Percentiles rank a stretch among this genome's conserved stretches.
phyloP scores from a whole-genome alignment of 2,113 vertebrate genomes.

The Oostethus manadensis region DNA sequence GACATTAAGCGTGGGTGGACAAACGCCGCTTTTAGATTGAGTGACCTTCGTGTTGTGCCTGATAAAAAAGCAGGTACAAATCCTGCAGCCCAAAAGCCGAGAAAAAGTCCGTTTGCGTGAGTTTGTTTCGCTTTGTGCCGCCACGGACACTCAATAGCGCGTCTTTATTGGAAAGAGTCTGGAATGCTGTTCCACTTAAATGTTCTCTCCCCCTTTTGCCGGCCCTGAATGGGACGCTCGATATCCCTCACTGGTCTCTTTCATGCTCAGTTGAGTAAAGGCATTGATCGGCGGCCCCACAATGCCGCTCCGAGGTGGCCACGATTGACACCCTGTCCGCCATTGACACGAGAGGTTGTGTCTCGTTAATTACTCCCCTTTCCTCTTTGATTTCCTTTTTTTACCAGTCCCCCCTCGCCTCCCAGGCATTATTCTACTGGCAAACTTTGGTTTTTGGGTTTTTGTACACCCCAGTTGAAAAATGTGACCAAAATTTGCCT shows the following conservation, averaged over 20 bases:
- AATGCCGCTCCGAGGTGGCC: constrained; percentile 61
- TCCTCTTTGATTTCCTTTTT: constrained; percentile 51
- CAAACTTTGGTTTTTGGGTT: too few species aligned
- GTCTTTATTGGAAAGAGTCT: constrained; percentile 51
- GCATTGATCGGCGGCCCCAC: constrained; percentile 72
- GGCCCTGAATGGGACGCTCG: constrained; percentile 61
- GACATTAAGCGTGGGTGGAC: constrained; percentile 36
- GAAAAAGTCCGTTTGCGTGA: constrained; percentile 33
- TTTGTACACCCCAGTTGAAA: too few species aligned
- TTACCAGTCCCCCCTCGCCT: constrained; percentile 10
- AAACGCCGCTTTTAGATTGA: constrained; percentile 33
- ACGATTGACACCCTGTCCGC: constrained; percentile 72
- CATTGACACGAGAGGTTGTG: constrained; percentile 71
- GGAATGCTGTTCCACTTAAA: constrained; percentile 56
- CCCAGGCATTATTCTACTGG: too few species aligned
- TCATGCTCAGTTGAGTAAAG: constrained; percentile 80
- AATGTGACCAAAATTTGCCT: too few species aligned
- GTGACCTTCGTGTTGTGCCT: constrained; percentile 18
- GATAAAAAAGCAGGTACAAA: constrained; percentile 19
- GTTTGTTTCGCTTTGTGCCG: constrained; percentile 45
- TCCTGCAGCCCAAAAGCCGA: not conserved
- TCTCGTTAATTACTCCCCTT: constrained; percentile 57
- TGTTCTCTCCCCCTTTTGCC: constrained; percentile 65
- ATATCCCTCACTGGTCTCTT: constrained; percentile 72
- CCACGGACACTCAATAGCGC: constrained; percentile 51